Conservation (phyloP, 1,140 invertebrate species). For the Drosophila quadrilineata region DNA sequence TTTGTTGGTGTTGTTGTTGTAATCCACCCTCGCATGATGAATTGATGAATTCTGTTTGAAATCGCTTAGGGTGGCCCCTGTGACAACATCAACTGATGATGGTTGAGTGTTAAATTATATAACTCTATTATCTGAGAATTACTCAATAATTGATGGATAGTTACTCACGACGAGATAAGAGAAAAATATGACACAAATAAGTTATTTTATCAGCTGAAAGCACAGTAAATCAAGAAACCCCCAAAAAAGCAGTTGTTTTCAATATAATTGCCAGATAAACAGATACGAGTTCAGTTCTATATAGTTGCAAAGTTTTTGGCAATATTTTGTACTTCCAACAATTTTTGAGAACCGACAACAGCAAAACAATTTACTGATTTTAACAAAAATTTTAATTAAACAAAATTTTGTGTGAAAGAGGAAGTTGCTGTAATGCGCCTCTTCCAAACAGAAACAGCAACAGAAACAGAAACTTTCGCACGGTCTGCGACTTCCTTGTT, state of each 20-base stretch:
- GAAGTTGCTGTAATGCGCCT: slow-evolving; percentile 54
- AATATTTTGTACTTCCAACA: slow-evolving; percentile 33
- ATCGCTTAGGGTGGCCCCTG: slow-evolving; percentile 16
- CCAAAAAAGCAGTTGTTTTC: slow-evolving; percentile 2
- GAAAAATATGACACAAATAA: slow-evolving; percentile 24
- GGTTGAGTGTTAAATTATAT: slow-evolving; percentile 49
- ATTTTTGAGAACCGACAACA: slow-evolving; percentile 47
- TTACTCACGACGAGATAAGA: too few relatives aligned
- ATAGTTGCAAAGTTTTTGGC: slow-evolving; percentile 29
- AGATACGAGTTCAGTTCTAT: slow-evolving; percentile 21
- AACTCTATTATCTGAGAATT: slow-evolving; percentile 70
- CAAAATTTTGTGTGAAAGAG: slow-evolving; percentile 75
- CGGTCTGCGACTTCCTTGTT: slow-evolving; percentile 68
- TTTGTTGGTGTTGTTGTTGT: too few relatives aligned
- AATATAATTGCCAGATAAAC: neutral
- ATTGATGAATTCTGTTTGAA: slow-evolving; percentile 58
- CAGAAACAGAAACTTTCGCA: slow-evolving; percentile 42
- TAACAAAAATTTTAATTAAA: slow-evolving; percentile 79
- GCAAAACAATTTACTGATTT: slow-evolving; percentile 78
- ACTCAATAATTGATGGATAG: slow-evolving; percentile 61
- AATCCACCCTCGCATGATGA: slow-evolving; percentile 62
- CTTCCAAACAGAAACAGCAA: slow-evolving; percentile 2
- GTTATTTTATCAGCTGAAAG: neutral
- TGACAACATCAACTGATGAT: slow-evolving; percentile 28
- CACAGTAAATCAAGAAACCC: neutral